Conservation (phyloP, 2,888 invertebrate species). For the Cantharis flavilabris region DNA sequence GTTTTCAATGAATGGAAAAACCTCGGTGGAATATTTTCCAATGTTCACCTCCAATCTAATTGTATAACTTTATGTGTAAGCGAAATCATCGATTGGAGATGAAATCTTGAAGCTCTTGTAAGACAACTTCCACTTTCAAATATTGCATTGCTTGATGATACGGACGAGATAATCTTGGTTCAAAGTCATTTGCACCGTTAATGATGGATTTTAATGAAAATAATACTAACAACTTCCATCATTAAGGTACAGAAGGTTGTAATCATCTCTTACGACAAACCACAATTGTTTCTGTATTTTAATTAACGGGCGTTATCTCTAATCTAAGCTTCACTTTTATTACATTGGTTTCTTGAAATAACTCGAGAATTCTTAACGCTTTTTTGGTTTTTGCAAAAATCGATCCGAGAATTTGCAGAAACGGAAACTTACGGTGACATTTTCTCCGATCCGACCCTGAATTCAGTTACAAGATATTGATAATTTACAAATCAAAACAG, state of each 20-base stretch:
- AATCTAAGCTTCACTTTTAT: background rate
- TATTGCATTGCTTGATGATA: background rate
- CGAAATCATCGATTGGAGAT: background rate
- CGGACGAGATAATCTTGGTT: background rate
- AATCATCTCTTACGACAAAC: background rate
- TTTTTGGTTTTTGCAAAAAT: background rate
- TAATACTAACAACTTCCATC: background rate
- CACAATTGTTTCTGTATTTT: background rate
- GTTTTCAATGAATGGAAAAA: background rate
- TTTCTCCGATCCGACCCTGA: background rate
- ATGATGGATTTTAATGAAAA: background rate
- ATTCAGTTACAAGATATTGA: background rate
- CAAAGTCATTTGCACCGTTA: background rate
- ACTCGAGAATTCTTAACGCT: background rate
- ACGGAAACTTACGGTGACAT: background rate
- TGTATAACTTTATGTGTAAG: background rate
- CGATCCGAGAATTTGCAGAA: background rate
- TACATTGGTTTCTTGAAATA: background rate
- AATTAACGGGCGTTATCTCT: background rate
- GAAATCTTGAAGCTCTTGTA: background rate
- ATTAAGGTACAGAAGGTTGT: background rate
- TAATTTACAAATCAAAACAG: background rate
- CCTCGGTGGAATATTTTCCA: background rate
- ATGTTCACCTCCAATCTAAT: background rate
- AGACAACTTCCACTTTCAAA: background rate